Percentiles rank a stretch among this genome's conserved stretches.
Evolutionary conservation across 2,888 invertebrate genomes (phyloP).

Genomic region (Argyra leucocephala): DNA sequence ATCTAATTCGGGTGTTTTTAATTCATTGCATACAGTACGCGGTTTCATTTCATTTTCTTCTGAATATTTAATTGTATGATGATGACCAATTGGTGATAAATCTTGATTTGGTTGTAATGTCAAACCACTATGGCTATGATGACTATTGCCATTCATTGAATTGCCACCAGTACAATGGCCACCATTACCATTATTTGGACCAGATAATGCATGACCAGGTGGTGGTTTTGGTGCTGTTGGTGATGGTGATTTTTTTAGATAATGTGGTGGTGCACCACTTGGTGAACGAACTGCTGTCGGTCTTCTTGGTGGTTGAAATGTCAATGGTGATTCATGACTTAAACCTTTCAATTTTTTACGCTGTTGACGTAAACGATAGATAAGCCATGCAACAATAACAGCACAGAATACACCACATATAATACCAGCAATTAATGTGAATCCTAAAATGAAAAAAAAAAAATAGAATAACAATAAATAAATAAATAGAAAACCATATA

Average conservation of each 20-base stretch:
- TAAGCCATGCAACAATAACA: not conserved
- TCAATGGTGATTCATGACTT: constrained; percentile 40
- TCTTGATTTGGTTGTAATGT: constrained; percentile 10
- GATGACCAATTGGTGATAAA: constrained; percentile 10
- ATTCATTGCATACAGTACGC: constrained; percentile 21
- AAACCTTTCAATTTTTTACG: constrained; percentile 38
- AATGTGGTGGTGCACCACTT: constrained; percentile 67
- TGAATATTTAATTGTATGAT: constrained; percentile 36
- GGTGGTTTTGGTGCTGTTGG: constrained; percentile 58
- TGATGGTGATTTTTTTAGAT: constrained; percentile 86
- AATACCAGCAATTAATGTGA: constrained; percentile 2
- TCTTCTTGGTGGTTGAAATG: constrained; percentile 44
- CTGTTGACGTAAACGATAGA: not conserved
- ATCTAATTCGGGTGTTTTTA: constrained; percentile 24
- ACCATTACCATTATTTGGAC: not conserved
- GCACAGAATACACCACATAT: not conserved
- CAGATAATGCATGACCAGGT: constrained; percentile 26
- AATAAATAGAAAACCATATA: too few relatives aligned
- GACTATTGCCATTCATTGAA: not conserved
- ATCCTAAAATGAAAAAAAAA: not conserved
- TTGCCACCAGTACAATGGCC: not conserved
- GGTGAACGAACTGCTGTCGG: constrained; percentile 68
- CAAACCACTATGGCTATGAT: not conserved
- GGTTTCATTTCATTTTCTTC: constrained; percentile 40
- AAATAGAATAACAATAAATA: not conserved